Conservation (phyloP, 2,888 invertebrate species). For the Dichetophora obliterata region DNA sequence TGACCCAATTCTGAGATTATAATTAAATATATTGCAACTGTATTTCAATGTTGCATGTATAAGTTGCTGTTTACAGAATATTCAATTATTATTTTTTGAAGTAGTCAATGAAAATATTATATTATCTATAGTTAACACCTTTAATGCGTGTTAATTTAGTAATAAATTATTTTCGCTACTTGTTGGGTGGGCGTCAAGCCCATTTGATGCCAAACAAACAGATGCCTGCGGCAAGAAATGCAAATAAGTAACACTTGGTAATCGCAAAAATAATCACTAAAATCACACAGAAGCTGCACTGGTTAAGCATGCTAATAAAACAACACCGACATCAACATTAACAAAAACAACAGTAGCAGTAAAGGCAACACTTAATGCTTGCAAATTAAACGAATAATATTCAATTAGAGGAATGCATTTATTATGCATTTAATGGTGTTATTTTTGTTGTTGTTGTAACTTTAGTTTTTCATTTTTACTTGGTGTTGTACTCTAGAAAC, state of each 20-base stretch:
- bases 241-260: conserved; percentile 4
- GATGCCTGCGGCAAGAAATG: background rate
- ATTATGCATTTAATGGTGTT: conserved; percentile 59
- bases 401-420: conserved; percentile 66
- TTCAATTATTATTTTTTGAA: too few relatives aligned
- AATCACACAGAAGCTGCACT: conserved; percentile 9
- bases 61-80: too few relatives aligned
- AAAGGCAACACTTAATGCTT: conserved; percentile 55
- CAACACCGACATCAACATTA: conserved; percentile 6
- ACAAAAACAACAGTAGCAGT: background rate
- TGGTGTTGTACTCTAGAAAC: background rate
- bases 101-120: too few relatives aligned
- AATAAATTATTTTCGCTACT: background rate
- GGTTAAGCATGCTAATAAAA: conserved; percentile 9
- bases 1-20: conserved; percentile 9
- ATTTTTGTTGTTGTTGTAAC: background rate
- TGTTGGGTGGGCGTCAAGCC: conserved; percentile 3
- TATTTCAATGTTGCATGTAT: too few relatives aligned
- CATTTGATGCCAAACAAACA: conserved; percentile 1
- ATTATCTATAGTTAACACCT: too few relatives aligned
- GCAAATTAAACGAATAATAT: conserved; percentile 64
- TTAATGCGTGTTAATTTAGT: too few relatives aligned
- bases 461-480: background rate
- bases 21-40: too few relatives aligned
- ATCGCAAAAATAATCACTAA: conserved; percentile 15